These are phyloP conservation scores for Aricia artaxerxes DNA, from an alignment of 2,888 invertebrate species.

Conservation along the genomic window DNA sequence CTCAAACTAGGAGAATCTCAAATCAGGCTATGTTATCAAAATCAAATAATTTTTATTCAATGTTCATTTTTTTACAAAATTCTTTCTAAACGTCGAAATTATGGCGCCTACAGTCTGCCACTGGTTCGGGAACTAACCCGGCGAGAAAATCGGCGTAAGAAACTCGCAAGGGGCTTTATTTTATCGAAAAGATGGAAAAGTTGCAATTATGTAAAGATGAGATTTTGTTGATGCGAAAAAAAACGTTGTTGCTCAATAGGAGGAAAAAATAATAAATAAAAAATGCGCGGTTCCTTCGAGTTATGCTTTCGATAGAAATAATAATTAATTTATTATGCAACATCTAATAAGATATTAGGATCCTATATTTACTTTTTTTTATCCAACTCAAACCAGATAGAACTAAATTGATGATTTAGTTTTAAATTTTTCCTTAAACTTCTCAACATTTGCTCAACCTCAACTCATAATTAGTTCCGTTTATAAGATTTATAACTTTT, in stretches of 20 bases:
- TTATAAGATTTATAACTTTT: constrained; percentile 13
- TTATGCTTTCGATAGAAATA: not conserved
- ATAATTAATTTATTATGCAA: not conserved
- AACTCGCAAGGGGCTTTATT: no score
- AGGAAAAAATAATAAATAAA: not conserved
- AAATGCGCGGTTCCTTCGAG: not conserved
- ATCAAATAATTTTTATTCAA: no score
- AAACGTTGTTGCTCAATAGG: no score
- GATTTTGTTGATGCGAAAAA: no score
- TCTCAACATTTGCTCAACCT: not conserved
- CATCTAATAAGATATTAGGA: not conserved
- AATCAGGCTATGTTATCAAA: not conserved
- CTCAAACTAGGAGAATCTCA: not conserved
- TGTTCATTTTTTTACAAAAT: no score
- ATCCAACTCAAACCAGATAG: not conserved
- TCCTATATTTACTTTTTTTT: not conserved
- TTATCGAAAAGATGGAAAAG: no score
- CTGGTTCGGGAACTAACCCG: no score
- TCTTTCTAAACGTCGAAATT: no score
- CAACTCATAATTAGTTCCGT: constrained; percentile 24
- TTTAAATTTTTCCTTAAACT: constrained; percentile 8
- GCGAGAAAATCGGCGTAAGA: no score
- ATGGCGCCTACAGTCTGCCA: no score
- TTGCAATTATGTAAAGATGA: no score
- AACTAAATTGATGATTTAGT: not conserved